phyloP scores from a whole-genome alignment of 2,113 vertebrate species.

The Corythornis madagascariensis region DNA sequence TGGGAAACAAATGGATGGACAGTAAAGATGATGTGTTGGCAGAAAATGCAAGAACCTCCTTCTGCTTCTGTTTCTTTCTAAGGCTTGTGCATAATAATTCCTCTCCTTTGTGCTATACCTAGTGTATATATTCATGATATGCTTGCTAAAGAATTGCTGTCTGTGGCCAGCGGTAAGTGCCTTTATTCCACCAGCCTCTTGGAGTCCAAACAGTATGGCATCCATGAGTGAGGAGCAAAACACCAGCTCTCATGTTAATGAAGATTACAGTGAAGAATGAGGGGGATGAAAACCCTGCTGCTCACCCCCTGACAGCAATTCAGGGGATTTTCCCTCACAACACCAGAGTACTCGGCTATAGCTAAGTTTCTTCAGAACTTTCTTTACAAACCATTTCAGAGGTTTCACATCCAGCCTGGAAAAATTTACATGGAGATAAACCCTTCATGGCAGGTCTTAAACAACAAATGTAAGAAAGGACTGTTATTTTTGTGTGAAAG shows the following conservation, averaged over 20 bases:
- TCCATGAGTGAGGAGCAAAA: slow-evolving; percentile 4
- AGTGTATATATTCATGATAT: background rate
- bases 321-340: slow-evolving; percentile 13
- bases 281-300: background rate
- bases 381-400: background rate
- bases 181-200: background rate
- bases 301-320: background rate
- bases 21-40: background rate
- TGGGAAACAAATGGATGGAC: background rate
- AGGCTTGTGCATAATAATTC: slow-evolving; percentile 10
- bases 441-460: background rate
- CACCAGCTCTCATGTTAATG: slow-evolving; percentile 48
- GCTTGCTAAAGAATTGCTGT: background rate
- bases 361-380: background rate
- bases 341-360: background rate
- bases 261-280: slow-evolving; percentile 56
- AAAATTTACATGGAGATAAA: background rate
- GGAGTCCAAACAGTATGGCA: slow-evolving; percentile 13
- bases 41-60: slow-evolving; percentile 33
- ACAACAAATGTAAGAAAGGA: background rate
- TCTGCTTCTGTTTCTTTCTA: slow-evolving; percentile 21
- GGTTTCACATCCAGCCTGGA: background rate
- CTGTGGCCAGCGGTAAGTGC: background rate
- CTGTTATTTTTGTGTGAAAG: background rate
- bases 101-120: background rate